These are phyloP conservation scores for Arrhopalites spinosus DNA, from an alignment of 2,888 invertebrate genomes.

Conservation along the genomic window DNA sequence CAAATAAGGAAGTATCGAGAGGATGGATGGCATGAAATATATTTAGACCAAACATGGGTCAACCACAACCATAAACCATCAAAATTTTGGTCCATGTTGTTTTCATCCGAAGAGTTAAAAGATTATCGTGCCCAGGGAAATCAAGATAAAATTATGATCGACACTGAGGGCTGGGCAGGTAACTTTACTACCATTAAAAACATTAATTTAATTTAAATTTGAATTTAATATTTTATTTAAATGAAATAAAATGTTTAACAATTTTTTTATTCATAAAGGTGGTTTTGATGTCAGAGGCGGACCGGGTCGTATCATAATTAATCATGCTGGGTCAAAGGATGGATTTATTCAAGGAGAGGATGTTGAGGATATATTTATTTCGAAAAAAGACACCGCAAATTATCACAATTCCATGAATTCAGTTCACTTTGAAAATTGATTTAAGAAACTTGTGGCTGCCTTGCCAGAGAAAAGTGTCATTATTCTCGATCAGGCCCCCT, in stretches of 20 bases:
- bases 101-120: not conserved
- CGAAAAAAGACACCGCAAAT: no score
- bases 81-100: not conserved
- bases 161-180: not conserved
- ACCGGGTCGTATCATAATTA: not conserved
- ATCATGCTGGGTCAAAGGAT: not conserved
- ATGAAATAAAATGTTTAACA: no score
- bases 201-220: not conserved
- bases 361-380: no score
- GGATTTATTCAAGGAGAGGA: not conserved
- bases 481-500: not conserved
- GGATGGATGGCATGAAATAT: not conserved
- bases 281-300: not conserved
- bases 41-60: not conserved
- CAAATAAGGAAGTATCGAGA: not conserved
- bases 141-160: not conserved
- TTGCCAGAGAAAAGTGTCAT: not conserved
- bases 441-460: not conserved
- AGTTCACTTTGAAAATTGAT: not conserved
- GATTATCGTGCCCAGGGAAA: not conserved
- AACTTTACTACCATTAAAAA: no score
- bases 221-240: no score
- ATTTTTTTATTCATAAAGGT: not conserved
- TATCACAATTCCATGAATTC: not conserved
- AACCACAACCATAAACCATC: not conserved